Percentiles rank a stretch among this genome's conserved stretches.
phyloP scores from a whole-genome alignment of 2,888 invertebrate genomes.

The Mimumesa dahlbomi region DNA sequence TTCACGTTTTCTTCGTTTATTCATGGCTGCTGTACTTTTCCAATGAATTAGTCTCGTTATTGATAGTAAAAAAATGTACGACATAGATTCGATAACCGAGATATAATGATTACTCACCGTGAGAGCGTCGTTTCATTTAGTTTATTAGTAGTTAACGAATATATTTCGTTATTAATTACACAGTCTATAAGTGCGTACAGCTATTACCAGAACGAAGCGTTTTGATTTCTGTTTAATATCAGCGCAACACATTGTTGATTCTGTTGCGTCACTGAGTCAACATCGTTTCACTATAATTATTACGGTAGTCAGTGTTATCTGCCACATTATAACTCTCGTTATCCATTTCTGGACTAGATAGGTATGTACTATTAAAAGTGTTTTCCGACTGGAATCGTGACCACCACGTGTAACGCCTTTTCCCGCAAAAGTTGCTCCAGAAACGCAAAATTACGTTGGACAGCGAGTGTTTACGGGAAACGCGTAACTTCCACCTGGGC shows the following conservation, averaged over 20 bases:
- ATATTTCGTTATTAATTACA: background rate
- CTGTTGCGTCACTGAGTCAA: conserved; percentile 14
- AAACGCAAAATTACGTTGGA: background rate
- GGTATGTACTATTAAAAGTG: conserved; percentile 5
- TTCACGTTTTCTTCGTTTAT: too few relatives aligned
- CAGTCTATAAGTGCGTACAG: too few relatives aligned
- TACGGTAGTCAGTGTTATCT: conserved; percentile 17
- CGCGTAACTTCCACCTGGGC: conserved; percentile 6
- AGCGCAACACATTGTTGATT: conserved; percentile 10
- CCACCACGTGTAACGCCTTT: background rate
- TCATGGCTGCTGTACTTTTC: too few relatives aligned
- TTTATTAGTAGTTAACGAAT: background rate
- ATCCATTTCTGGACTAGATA: conserved; percentile 20
- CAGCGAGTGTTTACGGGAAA: conserved; percentile 12
- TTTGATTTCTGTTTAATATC: conserved; percentile 11
- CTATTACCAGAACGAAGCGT: too few relatives aligned
- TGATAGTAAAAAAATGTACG: too few relatives aligned
- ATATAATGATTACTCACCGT: too few relatives aligned
- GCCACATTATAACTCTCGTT: conserved; percentile 13
- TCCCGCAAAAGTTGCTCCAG: background rate
- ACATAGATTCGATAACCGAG: too few relatives aligned
- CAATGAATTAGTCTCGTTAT: too few relatives aligned
- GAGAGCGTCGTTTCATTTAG: background rate
- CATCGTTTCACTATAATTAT: conserved; percentile 12
- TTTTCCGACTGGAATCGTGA: conserved; percentile 11